Percentiles rank a stretch among this genome's conserved stretches.
Evolutionary conservation across 2,797 vertebrate species (phyloP).

Genomic region (Pelodytes ibericus): DNA sequence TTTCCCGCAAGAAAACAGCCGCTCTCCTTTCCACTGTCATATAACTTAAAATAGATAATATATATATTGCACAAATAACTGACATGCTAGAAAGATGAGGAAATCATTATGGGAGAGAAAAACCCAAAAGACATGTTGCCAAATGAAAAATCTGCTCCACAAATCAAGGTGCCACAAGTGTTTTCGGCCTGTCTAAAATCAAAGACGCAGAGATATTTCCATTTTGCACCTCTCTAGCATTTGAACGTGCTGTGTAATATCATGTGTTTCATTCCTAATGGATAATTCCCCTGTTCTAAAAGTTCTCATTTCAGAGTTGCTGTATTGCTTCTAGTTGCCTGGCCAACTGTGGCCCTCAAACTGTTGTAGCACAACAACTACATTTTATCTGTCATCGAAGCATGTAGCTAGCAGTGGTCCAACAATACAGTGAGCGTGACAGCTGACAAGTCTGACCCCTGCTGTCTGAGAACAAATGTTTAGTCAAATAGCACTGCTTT

Average conservation of each 20-base stretch:
- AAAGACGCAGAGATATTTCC: neutral
- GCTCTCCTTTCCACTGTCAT: slow-evolving; percentile 62
- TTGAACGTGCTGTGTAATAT: neutral
- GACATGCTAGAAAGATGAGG: slow-evolving; percentile 34
- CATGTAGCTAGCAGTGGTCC: no score
- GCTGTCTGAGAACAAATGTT: no score
- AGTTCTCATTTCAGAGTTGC: no score
- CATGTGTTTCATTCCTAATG: no score
- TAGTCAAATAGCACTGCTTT: no score
- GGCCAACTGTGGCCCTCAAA: neutral
- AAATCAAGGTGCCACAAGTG: slow-evolving; percentile 1
- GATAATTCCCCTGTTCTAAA: no score
- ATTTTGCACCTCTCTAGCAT: neutral
- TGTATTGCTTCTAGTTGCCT: neutral
- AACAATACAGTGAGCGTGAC: no score
- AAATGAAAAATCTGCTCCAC: neutral
- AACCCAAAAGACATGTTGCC: neutral
- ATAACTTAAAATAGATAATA: slow-evolving; percentile 78
- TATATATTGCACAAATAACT: slow-evolving; percentile 81
- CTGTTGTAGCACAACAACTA: no score
- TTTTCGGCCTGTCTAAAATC: neutral
- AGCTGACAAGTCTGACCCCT: no score
- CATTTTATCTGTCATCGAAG: no score
- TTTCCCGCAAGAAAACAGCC: slow-evolving; percentile 73
- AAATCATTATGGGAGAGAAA: slow-evolving; percentile 22